Evolutionary conservation across 2,888 invertebrate species (phyloP), one percentile per base, ranked within the genome.

Genomic region (Auanema sp.): DNA sequence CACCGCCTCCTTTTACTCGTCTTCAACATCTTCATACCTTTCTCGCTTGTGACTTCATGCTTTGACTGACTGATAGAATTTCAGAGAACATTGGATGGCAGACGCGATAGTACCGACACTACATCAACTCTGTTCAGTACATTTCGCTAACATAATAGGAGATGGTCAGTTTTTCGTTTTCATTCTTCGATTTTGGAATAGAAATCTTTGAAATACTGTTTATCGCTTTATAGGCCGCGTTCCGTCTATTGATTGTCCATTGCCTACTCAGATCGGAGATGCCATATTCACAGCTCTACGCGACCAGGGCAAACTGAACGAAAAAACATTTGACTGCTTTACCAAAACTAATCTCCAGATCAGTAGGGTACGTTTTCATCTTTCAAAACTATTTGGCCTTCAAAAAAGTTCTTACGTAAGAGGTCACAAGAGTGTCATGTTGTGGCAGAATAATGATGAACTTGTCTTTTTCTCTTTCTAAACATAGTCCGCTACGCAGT

Each of bases 81-180:
- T 16, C 21, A 47, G 47, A 47, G 16, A 16, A 47, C 21, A 23
- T 41, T 23, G 44, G n/a, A 58, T 58, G 58, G 58, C 58, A 50
- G 21, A 52, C 25, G 24, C 44, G 14, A 33, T 33, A 33, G 33
- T 33, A 33, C 58, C 57, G 21, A 40, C 62, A 40, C 57, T 62
- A 18, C 50, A 44, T 14, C 18, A 57, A 57, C 41, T 57, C n/a
- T 62, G 62, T 51, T 49, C 62, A 10, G 56, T 62, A 16, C 62
- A 62, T 41, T 62, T 50, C 33, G 62, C 62, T n/a, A 43, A 49
- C 8, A 44, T 57, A 12, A 62, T 62, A 2, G 62, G 62, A 57
- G 51, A 62, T 62, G 62, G 62, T 62, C n/a, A 25, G 62, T 50
- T 49, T 25, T 23, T 24, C 3, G 10, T 47, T 47, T 18, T 5